Conservation (phyloP, 2,888 invertebrate genomes). For the Temnothorax rugatulus region DNA sequence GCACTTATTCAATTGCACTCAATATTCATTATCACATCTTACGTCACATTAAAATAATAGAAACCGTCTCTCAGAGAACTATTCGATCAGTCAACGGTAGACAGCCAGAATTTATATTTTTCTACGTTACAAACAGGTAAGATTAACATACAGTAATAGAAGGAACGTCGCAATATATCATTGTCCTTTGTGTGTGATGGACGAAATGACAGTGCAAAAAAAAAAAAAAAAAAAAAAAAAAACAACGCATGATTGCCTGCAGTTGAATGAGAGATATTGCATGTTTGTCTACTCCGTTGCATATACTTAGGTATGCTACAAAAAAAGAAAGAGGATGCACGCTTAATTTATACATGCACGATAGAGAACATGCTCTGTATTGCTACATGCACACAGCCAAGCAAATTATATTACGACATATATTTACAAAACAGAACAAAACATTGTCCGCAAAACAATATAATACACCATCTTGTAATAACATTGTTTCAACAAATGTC, state of each 20-base stretch:
- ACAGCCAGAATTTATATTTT: not conserved
- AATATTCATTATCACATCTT: slow-evolving; percentile 59
- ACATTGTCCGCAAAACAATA: slow-evolving; percentile 1
- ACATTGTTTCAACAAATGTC: not conserved
- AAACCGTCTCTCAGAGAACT: slow-evolving; percentile 11
- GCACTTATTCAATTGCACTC: slow-evolving; percentile 67
- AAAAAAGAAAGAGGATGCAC: slow-evolving; percentile 11
- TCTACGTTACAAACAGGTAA: slow-evolving; percentile 24
- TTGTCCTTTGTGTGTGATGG: not conserved
- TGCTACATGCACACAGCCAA: slow-evolving; percentile 13
- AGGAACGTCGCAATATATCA: slow-evolving; percentile 11
- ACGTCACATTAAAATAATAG: slow-evolving; percentile 49
- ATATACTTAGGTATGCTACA: not conserved
- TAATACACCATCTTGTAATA: not conserved
- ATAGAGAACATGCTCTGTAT: slow-evolving; percentile 5
- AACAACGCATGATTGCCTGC: not conserved
- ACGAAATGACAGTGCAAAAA: not conserved
- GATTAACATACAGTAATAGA: not conserved
- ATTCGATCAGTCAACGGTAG: not conserved
- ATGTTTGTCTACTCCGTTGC: not conserved
- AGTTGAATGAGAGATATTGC: slow-evolving; percentile 6
- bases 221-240: slow-evolving; percentile 28
- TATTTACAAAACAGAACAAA: not conserved
- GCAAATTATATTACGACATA: not conserved
- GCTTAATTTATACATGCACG: slow-evolving; percentile 33